Evolutionary conservation across 1,140 invertebrate genomes (phyloP), one percentile per base, ranked within the genome.

Genomic region (Dendroctonus ponderosae): DNA sequence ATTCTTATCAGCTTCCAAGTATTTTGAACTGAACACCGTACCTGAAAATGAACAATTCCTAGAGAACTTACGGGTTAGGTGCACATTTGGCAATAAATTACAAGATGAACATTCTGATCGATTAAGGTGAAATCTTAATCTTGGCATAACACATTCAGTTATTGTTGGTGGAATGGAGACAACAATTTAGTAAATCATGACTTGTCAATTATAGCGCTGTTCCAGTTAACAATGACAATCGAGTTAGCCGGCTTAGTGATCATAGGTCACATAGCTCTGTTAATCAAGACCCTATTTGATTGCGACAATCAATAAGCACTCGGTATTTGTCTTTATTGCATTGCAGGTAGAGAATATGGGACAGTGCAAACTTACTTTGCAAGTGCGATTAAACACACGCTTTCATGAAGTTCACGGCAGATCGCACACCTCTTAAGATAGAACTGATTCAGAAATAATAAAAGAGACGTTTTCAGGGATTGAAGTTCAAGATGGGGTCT

Each of bases 11-110:
- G 85, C 79, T 46, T 83, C 80, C 49, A 89, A 71, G 74, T 88
- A 87, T 42, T 83, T 83, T 0, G 82, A 82, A 56, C 84, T 84
- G 67, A 89, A 90, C 69, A 90, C 78, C 0, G 76, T 73, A 15
- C 75, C 75, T 77, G 68, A 70, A 62, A 46, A 15, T 40, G 53
- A 15, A 41, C 8, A 46, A 46, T 46, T 46, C 7, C 8, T 46
- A 11, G 43, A 46, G 0, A 11, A 26, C 26, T 26, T 3, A 26
- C 26, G 26, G 26, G 26, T 3, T 26, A 26, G 26, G 26, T 26
- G 26, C 26, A 26, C 26, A 26, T 26, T 26, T 26, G 26, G 26
- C 26, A 26, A 26, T 26, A 26, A 26, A 26, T 26, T 26, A 26
- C 26, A 26, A 26, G 26, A 26, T 26, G 8, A 46, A 46, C 43